A percentile compares a stretch with the other conserved stretches of the same genome.
These are phyloP conservation scores for Coptodon rendalli DNA, from an alignment of 2,113 vertebrate species.

Conservation along the genomic window DNA sequence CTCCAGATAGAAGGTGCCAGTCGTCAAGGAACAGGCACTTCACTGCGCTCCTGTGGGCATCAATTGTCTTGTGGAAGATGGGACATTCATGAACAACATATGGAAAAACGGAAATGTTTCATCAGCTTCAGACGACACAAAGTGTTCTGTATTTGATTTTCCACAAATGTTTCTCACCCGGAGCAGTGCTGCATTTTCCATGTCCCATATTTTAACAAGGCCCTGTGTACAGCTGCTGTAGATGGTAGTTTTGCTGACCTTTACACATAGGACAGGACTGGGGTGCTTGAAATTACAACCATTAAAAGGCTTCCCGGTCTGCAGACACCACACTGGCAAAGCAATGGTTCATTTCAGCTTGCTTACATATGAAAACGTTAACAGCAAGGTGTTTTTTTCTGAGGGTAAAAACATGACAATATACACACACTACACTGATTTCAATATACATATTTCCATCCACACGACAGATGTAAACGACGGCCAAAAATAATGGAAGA, in stretches of 20 bases:
- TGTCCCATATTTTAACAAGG: constrained; percentile 82
- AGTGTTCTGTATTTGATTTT: not conserved
- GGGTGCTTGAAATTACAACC: constrained; percentile 78
- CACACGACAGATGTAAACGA: not conserved
- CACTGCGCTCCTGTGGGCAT: constrained; percentile 75
- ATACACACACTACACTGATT: not conserved
- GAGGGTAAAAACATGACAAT: not conserved
- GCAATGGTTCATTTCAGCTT: not conserved
- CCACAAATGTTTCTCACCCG: constrained; percentile 65
- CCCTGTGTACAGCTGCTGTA: constrained; percentile 80
- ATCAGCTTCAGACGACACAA: not conserved
- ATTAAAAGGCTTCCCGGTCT: constrained; percentile 68
- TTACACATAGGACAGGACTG: constrained; percentile 71
- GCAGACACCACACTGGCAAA: constrained; percentile 80
- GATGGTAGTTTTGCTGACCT: constrained; percentile 60
- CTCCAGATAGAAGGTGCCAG: constrained; percentile 83
- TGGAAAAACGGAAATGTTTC: not conserved
- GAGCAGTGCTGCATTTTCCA: constrained; percentile 57
- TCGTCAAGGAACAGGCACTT: constrained; percentile 79
- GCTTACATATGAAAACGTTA: not conserved
- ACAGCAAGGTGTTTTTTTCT: not conserved
- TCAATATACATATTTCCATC: not conserved
- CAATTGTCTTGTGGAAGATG: constrained; percentile 64
- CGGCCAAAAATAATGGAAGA: not conserved
- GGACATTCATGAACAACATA: not conserved